Conservation (phyloP, 2,888 invertebrate species). For the Stenotaenia linearis region DNA sequence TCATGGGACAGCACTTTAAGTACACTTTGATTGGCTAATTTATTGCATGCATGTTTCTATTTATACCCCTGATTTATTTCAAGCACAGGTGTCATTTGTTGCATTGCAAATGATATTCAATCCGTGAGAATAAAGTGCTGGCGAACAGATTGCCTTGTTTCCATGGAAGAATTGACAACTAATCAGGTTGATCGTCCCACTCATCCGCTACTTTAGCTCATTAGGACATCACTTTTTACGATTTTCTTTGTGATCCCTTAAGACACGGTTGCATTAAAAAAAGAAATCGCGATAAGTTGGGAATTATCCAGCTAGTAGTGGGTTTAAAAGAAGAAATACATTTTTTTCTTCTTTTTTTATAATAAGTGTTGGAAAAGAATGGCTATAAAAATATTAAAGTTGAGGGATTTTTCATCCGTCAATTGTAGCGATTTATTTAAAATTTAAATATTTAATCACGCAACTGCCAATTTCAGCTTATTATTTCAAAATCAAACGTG, state of each 20-base stretch:
- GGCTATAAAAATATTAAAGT: background rate
- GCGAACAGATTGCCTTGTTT: background rate
- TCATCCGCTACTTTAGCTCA: background rate
- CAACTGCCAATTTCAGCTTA: no score
- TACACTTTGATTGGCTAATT: background rate
- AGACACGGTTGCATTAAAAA: background rate
- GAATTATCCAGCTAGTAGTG: background rate
- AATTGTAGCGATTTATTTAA: no score
- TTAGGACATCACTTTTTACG: background rate
- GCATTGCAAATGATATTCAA: background rate
- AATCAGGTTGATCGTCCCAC: background rate
- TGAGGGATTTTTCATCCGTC: no score
- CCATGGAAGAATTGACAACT: background rate
- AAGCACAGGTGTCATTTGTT: background rate
- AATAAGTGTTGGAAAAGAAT: background rate
- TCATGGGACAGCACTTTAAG: background rate
- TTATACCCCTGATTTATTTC: background rate
- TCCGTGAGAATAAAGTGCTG: background rate
- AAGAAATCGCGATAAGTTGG: background rate
- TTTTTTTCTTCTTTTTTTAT: background rate
- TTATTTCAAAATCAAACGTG: no score
- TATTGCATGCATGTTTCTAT: background rate
- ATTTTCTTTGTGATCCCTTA: background rate
- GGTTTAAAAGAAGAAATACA: background rate
- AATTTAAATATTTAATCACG: no score